Evolutionary conservation across 2,797 vertebrate genomes (phyloP).

Genomic region (Pangasius sanitwongsei): DNA sequence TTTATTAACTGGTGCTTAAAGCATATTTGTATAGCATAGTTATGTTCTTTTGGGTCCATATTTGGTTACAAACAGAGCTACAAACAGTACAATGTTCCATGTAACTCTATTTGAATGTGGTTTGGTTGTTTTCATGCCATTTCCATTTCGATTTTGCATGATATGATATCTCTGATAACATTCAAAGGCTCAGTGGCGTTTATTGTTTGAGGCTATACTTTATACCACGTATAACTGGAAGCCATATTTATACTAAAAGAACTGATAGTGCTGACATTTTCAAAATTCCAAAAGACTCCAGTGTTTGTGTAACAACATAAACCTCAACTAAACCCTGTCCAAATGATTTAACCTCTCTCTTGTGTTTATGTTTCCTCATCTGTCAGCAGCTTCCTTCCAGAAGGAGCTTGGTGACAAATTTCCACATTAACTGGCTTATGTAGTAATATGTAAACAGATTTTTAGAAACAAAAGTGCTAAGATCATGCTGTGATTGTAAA

Average conservation of each 20-base stretch:
- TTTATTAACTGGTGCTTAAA: neutral
- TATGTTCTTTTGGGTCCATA: neutral
- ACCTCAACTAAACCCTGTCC: neutral
- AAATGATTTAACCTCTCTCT: neutral
- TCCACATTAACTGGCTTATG: neutral
- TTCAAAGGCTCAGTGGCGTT: neutral
- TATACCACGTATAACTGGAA: neutral
- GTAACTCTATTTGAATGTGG: neutral
- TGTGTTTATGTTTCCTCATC: constrained; percentile 10
- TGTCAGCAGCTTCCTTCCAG: neutral
- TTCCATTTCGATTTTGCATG: neutral
- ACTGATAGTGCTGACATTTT: neutral
- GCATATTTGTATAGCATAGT: neutral
- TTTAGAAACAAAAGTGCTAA: neutral
- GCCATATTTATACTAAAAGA: neutral
- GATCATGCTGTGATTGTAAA: neutral
- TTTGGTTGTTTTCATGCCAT: neutral
- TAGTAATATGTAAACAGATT: constrained; percentile 7
- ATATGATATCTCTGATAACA: neutral
- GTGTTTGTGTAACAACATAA: constrained; percentile 2
- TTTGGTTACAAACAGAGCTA: neutral
- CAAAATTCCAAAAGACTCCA: neutral
- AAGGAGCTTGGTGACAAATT: neutral
- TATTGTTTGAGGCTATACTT: neutral
- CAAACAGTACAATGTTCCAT: neutral